Conservation (phyloP, 2,797 vertebrate genomes). For the Glossophaga mutica region DNA sequence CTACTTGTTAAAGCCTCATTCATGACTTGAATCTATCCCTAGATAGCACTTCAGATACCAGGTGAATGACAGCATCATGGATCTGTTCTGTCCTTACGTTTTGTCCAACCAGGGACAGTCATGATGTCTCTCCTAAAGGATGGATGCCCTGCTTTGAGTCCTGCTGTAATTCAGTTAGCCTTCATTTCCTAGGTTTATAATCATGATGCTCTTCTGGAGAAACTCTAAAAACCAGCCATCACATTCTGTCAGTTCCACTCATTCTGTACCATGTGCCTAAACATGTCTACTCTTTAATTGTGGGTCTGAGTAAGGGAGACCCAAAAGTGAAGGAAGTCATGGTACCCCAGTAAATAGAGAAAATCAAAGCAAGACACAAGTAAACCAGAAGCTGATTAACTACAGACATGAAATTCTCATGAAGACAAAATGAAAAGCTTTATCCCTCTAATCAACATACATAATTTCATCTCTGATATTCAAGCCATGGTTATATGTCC, state of each 20-base stretch:
- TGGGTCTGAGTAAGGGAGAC: neutral
- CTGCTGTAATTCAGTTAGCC: conserved; percentile 54
- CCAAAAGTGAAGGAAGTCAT: neutral
- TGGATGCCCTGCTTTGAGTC: conserved; percentile 50
- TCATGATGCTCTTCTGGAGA: conserved; percentile 54
- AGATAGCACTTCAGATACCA: conserved; percentile 12
- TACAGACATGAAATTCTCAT: neutral
- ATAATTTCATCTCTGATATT: neutral
- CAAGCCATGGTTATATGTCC: neutral
- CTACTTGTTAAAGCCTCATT: conserved; percentile 21
- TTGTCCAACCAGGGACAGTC: conserved; percentile 34
- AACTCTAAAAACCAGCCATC: conserved; percentile 19
- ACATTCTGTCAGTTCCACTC: neutral
- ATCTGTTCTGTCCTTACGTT: conserved; percentile 51
- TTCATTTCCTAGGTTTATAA: conserved; percentile 70
- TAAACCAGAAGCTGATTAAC: neutral
- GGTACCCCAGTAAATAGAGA: neutral
- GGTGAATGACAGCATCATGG: neutral
- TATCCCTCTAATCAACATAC: neutral
- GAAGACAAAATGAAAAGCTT: neutral
- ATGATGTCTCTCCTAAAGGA: conserved; percentile 43
- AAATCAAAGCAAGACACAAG: neutral
- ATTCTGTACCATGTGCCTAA: neutral
- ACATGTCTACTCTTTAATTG: neutral
- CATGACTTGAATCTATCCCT: neutral